These are phyloP conservation scores for Heliconius hermathena DNA, from an alignment of 1,140 invertebrate species.

Conservation along the genomic window DNA sequence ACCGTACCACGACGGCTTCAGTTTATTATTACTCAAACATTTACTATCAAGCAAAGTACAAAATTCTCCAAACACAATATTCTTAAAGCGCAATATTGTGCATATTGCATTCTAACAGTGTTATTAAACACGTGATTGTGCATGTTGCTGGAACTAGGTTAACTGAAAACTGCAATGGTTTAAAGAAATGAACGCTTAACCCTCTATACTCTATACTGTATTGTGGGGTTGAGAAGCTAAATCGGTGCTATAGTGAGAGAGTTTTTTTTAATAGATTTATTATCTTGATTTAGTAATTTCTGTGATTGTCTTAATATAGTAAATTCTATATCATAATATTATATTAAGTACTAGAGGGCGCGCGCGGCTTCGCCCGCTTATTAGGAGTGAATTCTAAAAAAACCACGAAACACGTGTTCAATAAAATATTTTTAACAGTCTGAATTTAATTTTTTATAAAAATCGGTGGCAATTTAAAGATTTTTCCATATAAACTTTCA, in stretches of 20 bases:
- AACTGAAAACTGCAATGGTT: slow-evolving; percentile 43
- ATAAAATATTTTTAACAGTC: no score
- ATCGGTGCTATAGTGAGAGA: neutral
- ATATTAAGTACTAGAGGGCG: no score
- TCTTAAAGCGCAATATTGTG: slow-evolving; percentile 17
- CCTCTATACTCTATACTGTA: neutral
- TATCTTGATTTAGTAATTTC: no score
- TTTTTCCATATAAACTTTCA: no score
- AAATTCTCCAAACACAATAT: slow-evolving; percentile 11
- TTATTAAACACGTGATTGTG: slow-evolving; percentile 55
- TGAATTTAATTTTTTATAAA: no score
- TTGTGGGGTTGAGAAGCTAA: neutral
- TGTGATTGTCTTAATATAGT: no score
- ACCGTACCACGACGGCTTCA: neutral
- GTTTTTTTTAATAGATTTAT: neutral
- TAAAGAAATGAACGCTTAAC: slow-evolving; percentile 13
- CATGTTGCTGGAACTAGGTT: slow-evolving; percentile 50
- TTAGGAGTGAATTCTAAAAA: no score
- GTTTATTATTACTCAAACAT: neutral
- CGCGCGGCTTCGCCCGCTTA: no score
- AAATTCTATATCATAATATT: no score
- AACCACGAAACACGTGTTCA: no score
- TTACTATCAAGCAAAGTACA: neutral
- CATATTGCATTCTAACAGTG: slow-evolving; percentile 46
- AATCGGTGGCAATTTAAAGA: no score